Evolutionary conservation across 2,888 invertebrate genomes (phyloP), one percentile per base, ranked within the genome.

Genomic region (Heliconius aoede): DNA sequence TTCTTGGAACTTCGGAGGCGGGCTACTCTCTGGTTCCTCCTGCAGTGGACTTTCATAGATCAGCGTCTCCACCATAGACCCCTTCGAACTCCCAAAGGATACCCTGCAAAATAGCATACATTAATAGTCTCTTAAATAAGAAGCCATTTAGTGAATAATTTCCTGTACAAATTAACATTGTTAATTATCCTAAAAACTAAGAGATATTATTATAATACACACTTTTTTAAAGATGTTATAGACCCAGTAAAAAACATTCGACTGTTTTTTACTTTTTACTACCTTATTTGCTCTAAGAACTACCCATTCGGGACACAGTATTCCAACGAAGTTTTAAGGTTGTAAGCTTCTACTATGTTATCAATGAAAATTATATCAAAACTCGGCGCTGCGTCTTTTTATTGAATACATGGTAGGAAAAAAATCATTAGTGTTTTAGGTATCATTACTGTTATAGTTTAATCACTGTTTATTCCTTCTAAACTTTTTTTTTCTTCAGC

Each of bases 21-120:
- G 96, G 94, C 96, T 96, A 86, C 95, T 95, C 90, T 97, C 97
- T 15, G 96, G 96, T 87, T 97, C 97, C 90, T 97, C 97, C 85
- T 97, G 97, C 73, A 97, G 95, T 51, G 96, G 96, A 85, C 96
- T 97, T 94, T 98, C 98, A 94, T 97, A 98, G 84, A 98, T 97
- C 83, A 98, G 95, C 69, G 98, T 98, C 95, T 98, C 98, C 81
- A 98, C 98, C 98, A 98, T 98, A 73, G 98, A 98, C 82, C 98
- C 98, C 91, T 98, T 98, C 83, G 98, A 98, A 90, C 98, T 98
- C 83, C 98, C 98, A 92, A 98, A 98, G 72, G 98, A 98, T 82
- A 98, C 98, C 95, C 98, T 98, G 95, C 21, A 93, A 69, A 26
- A 15, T 1, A 26, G 15, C n/a, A 55, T 7, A 32, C 18, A 28